Evolutionary conservation across 2,797 vertebrate genomes (phyloP), one percentile per base, ranked within the genome.

Genomic region (Remorina albescens): DNA sequence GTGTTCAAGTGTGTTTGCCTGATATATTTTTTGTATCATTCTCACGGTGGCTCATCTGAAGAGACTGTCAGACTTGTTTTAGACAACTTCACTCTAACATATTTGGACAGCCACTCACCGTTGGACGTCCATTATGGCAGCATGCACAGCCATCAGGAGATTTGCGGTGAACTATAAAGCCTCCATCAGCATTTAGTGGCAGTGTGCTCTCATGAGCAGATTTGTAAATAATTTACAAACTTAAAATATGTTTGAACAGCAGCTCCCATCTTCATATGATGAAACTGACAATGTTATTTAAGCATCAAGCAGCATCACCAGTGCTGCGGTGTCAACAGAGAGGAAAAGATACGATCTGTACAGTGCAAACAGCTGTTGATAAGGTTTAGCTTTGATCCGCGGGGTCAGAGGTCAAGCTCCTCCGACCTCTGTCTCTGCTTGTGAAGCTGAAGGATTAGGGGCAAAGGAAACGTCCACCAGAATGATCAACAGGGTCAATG

Each of bases 341-440:
- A 25, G 34, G 26, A 28, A 26, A 36, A 15, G 34, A 12, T 67
- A 19, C 28, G 5, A 12, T 46, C n/a, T n/a, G n/a, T n/a, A n/a
- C n/a, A 41, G 30, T 58, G 51, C 18, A 11, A 56, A 23, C 47
- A 53, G 30, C 37, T 12, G 50, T 11, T 18, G 34, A 15, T 6
- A 1, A 25, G 63, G 37, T 51, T 28, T 2, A 68, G 66, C 46
- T 58, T 25, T 55, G 56, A 71, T 56, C 67, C 51, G 8, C 42
- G 11, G 23, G 49, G 8, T 2, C 32, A 41, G 0, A 11, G 66
- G 5, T 82, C 71, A 56, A 50, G 53, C 19, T 37, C 42, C 4
- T 34, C 26, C 44, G 74, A 76, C 76, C 79, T 63, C 49, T 28
- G 46, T 73, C 71, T 60, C n/a, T 49, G 55, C 54, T 46, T n/a